These are phyloP conservation scores for Cylas formicarius DNA, from an alignment of 1,140 invertebrate genomes.

Conservation along the genomic window DNA sequence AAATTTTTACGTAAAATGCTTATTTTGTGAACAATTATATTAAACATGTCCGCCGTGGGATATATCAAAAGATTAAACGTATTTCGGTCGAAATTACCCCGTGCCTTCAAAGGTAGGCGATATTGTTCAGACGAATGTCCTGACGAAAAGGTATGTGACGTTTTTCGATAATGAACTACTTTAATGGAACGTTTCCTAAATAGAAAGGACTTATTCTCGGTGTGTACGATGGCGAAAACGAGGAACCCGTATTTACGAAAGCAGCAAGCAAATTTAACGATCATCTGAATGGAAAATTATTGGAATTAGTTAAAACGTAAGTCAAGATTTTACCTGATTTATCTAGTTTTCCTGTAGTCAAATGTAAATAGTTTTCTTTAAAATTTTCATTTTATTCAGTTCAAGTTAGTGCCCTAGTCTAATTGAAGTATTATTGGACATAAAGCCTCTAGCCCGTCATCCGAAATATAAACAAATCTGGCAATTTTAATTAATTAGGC, in stretches of 20 bases:
- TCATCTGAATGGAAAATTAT: conserved; percentile 28
- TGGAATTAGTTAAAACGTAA: conserved; percentile 32
- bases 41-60: conserved; percentile 23
- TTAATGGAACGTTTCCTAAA: too few relatives aligned
- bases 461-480: too few relatives aligned
- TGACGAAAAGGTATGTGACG: conserved; percentile 26
- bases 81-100: conserved; percentile 16
- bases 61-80: conserved; percentile 21
- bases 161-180: too few relatives aligned
- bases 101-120: conserved; percentile 6
- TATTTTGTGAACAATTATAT: conserved; percentile 16
- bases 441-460: too few relatives aligned
- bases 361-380: too few relatives aligned
- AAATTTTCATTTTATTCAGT: too few relatives aligned
- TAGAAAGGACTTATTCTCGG: conserved; percentile 36
- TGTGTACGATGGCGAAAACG: conserved; percentile 37
- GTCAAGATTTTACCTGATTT: too few relatives aligned
- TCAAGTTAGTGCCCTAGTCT: too few relatives aligned
- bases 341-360: too few relatives aligned
- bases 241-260: conserved; percentile 31
- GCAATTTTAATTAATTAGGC: too few relatives aligned
- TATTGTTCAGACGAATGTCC: conserved; percentile 26
- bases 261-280: conserved; percentile 32
- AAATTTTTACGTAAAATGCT: conserved; percentile 30
- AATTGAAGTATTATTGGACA: too few relatives aligned